These are phyloP conservation scores for Homalodisca vitripennis DNA, from an alignment of 1,140 invertebrate genomes.

Conservation along the genomic window DNA sequence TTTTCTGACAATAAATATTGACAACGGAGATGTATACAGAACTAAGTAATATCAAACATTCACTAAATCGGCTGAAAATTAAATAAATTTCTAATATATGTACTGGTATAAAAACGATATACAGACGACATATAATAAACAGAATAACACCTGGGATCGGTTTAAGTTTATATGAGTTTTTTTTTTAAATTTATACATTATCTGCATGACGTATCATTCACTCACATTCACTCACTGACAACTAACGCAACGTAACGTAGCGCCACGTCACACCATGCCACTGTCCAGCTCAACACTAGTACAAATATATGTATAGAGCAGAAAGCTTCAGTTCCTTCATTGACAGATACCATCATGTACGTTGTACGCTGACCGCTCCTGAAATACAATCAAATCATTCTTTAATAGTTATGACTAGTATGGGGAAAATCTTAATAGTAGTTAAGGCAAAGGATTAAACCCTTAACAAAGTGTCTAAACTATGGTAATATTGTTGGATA, in stretches of 20 bases:
- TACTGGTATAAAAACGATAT: slow-evolving; percentile 3
- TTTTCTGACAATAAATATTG: too few species aligned
- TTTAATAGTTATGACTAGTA: too few species aligned
- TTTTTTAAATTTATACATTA: too few species aligned
- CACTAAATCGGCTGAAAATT: neutral
- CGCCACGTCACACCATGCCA: neutral
- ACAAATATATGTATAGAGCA: too few species aligned
- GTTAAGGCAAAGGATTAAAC: too few species aligned
- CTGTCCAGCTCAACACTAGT: too few species aligned
- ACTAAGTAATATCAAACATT: neutral
- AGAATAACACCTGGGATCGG: neutral
- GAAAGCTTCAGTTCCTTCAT: neutral
- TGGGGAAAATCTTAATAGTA: too few species aligned
- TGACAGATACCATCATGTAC: neutral
- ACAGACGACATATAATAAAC: slow-evolving; percentile 16
- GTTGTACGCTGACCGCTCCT: neutral
- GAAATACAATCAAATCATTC: neutral
- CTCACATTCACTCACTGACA: neutral
- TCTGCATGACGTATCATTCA: neutral
- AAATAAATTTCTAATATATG: slow-evolving; percentile 5
- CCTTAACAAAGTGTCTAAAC: too few species aligned
- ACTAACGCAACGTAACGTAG: too few species aligned
- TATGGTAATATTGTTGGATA: too few species aligned
- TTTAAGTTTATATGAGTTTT: neutral
- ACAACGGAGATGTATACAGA: too few species aligned